Percentiles rank a stretch among this genome's conserved stretches.
Conservation (phyloP, 2,113 vertebrate species). For the Aphyosemion australe region DNA sequence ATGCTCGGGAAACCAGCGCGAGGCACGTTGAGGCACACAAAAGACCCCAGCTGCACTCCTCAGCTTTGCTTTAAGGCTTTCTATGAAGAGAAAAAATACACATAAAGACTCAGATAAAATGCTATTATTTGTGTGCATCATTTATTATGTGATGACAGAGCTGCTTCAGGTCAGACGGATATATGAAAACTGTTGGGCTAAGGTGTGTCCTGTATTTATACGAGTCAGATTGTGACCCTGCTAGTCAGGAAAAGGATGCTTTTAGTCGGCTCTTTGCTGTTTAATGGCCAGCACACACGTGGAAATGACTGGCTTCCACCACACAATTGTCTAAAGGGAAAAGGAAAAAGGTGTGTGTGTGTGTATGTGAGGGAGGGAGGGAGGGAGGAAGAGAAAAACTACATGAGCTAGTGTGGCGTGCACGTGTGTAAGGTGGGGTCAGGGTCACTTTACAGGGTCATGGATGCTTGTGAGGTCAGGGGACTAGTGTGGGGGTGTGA, state of each 20-base stretch:
- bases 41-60: conserved; percentile 30
- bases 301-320: conserved; percentile 70
- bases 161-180: conserved; percentile 41
- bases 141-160: too few relatives aligned
- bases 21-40: conserved; percentile 68
- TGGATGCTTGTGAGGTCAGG: conserved; percentile 29
- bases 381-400: conserved; percentile 7
- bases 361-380: conserved; percentile 37
- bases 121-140: neutral
- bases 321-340: conserved; percentile 68
- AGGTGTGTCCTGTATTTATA: conserved; percentile 75
- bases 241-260: conserved; percentile 76
- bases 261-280: conserved; percentile 56
- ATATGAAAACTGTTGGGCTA: conserved; percentile 53
- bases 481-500: neutral
- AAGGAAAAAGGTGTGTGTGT: conserved; percentile 55
- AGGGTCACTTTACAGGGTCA: conserved; percentile 39
- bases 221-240: conserved; percentile 61
- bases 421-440: conserved; percentile 15
- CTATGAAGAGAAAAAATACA: neutral
- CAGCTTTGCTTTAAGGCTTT: conserved; percentile 13
- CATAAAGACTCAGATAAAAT: neutral
- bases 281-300: conserved; percentile 67
- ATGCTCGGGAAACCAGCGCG: conserved; percentile 69
- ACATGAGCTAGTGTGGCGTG: neutral